Evolutionary conservation across 1,140 invertebrate species (phyloP), one percentile per base, ranked within the genome.

Genomic region (Epicauta chinensis): DNA sequence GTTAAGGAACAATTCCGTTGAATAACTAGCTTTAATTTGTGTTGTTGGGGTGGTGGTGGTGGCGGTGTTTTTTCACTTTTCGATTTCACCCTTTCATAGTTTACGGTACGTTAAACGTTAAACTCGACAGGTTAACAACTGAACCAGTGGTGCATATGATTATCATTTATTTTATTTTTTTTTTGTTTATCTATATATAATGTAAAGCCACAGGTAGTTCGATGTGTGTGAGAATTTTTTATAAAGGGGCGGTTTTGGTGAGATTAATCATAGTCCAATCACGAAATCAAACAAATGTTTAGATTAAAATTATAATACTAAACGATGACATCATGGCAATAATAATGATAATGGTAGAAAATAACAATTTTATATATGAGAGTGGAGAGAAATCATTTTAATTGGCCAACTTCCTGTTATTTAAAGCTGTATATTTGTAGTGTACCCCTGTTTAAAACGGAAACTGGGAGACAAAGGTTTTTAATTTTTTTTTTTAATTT

Each of bases 331-430:
- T 3, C 40, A 43, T 43, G 12, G 31, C 30, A 41, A 14, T 23
- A 41, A 47, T 40, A 47, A 47, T 47, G 40, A 47, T 53, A 46
- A 53, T 46, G 34, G 45, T 23, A 46, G 41, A 34, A 45, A 53
- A 46, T 10, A 43, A 43, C 31, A 49, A 41, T 41, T 55, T n/a
- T 16, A 14, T 13, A 23, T 29, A 47, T 34, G 29, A 47, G 23
- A 1, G 23, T 36, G 45, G 23, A 37, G 45, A 47, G 45, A 47
- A 47, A 47, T 47, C 45, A 47, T 47, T 47, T 47, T 47, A 47
- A 47, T 47, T 47, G 45, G 34, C 45, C 34, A 34, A 47, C 45
- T 47, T 47, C 45, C 44, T 46, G 44, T 46, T 23, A 7, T 23
- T 46, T 35, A 35, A 16, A 46, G 31, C 45, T 34, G 43, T n/a